Evolutionary conservation across 2,888 invertebrate species (phyloP), one percentile per base, ranked within the genome.

Genomic region (Emmelina monodactyla): DNA sequence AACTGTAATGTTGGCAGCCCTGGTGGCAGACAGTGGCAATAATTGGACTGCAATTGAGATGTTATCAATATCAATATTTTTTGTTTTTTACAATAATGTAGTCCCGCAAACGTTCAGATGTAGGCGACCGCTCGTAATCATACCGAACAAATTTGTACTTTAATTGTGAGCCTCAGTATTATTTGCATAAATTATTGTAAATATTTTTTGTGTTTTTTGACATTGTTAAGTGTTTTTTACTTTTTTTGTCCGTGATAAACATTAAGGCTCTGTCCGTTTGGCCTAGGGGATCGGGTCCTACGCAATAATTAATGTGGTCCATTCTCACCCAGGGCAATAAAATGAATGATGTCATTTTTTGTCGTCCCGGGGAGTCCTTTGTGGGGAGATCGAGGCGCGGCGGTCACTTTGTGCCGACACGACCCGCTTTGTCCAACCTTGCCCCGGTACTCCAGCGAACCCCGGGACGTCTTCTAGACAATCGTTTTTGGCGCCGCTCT

Each of bases 331-430:
- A 60, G 50, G 58, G 75, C 73, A 72, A 78, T 79, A 76, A 78
- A 75, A 79, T 79, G 76, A 78, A 79, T 78, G 78, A 78, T 73
- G 75, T 76, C 71, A 78, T 78, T 78, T 78, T 78, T 78, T 78
- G 76, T 75, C 63, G 57, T 58, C 56, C 52, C 63, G 59, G 69
- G 68, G 67, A 57, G 61, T 57, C 55, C 54, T 59, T 72, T 56
- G 60, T 62, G 60, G n/a, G n/a, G n/a, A n/a, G n/a, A n/a, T n/a
- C n/a, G n/a, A n/a, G n/a, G n/a, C n/a, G n/a, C n/a, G n/a, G n/a
- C n/a, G n/a, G n/a, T n/a, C n/a, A n/a, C n/a, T n/a, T n/a, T n/a
- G n/a, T n/a, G 48, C 41, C 46, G 51, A 61, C 60, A 62, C 54
- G 57, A 56, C 69, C 68, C 66, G 48, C 62, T 65, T 72, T 69